Conservation (phyloP, 2,797 vertebrate species). For the Onychomys leucogaster region DNA sequence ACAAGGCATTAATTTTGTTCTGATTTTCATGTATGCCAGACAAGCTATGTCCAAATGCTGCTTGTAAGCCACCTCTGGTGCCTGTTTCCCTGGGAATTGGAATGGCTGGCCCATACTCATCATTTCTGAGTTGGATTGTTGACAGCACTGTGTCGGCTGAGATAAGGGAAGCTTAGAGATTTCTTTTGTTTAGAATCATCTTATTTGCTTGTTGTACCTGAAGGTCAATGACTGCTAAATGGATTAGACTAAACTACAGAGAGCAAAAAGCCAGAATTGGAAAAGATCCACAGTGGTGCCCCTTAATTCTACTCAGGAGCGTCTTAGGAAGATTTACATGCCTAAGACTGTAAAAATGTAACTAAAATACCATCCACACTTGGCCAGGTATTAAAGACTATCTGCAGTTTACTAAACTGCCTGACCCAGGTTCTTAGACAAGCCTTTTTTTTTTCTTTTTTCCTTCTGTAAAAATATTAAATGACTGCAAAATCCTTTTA, state of each 20-base stretch:
- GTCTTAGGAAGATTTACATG: slow-evolving; percentile 46
- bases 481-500: background rate
- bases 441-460: background rate
- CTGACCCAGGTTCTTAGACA: slow-evolving; percentile 32
- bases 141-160: slow-evolving; percentile 54
- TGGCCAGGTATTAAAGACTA: slow-evolving; percentile 10
- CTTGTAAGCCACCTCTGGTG: slow-evolving; percentile 65
- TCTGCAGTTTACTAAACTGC: slow-evolving; percentile 15
- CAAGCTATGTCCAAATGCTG: slow-evolving; percentile 64
- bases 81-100: slow-evolving; percentile 79
- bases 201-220: slow-evolving; percentile 75
- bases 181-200: slow-evolving; percentile 70
- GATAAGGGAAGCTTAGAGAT: slow-evolving; percentile 63
- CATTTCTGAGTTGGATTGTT: slow-evolving; percentile 74
- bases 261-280: slow-evolving; percentile 58
- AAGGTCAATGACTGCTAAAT: slow-evolving; percentile 75
- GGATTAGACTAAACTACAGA: slow-evolving; percentile 71
- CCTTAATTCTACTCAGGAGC: slow-evolving; percentile 64
- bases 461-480: slow-evolving; percentile 33
- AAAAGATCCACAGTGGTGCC: slow-evolving; percentile 27
- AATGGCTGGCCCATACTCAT: slow-evolving; percentile 61
- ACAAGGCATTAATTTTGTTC: slow-evolving; percentile 79
- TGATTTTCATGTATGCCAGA: slow-evolving; percentile 71
- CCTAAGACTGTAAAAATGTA: slow-evolving; percentile 26
- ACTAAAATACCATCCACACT: slow-evolving; percentile 26